phyloP scores from a whole-genome alignment of 2,797 vertebrate genomes.

The Pterois miles region DNA sequence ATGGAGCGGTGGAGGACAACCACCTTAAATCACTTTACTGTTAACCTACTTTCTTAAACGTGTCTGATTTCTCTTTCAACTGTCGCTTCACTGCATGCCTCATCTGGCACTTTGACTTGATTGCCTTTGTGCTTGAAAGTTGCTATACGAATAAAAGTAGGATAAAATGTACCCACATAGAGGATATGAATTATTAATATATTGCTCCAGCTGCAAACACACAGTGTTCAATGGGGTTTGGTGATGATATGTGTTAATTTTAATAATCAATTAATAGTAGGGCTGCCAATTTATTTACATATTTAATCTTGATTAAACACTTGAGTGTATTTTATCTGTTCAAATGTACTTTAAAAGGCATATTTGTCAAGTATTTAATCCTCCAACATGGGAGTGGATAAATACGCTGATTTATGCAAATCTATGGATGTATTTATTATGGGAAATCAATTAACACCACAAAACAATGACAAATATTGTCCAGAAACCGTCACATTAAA shows the following conservation, averaged over 20 bases:
- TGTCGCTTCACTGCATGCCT: neutral
- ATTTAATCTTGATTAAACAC: too few relatives aligned
- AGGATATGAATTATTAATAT: neutral
- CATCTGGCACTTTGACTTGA: neutral
- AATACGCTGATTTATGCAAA: too few relatives aligned
- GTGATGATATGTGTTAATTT: neutral
- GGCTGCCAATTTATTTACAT: too few relatives aligned
- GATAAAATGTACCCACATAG: neutral
- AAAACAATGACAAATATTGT: too few relatives aligned
- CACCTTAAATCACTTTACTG: conserved; percentile 13
- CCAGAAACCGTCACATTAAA: too few relatives aligned
- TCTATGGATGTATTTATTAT: too few relatives aligned
- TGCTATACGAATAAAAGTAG: neutral
- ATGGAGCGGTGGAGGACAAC: conserved; percentile 6
- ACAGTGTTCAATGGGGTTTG: neutral
- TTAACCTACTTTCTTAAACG: conserved; percentile 26
- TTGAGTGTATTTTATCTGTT: too few relatives aligned
- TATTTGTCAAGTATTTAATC: too few relatives aligned
- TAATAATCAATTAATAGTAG: neutral
- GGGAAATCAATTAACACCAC: too few relatives aligned
- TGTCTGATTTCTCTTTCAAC: neutral
- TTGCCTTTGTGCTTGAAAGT: neutral
- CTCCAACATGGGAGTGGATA: too few relatives aligned
- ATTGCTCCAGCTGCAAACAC: neutral
- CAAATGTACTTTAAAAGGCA: too few relatives aligned